Evolutionary conservation across 2,888 invertebrate genomes (phyloP).

Genomic region (Ectemnius continuus): DNA sequence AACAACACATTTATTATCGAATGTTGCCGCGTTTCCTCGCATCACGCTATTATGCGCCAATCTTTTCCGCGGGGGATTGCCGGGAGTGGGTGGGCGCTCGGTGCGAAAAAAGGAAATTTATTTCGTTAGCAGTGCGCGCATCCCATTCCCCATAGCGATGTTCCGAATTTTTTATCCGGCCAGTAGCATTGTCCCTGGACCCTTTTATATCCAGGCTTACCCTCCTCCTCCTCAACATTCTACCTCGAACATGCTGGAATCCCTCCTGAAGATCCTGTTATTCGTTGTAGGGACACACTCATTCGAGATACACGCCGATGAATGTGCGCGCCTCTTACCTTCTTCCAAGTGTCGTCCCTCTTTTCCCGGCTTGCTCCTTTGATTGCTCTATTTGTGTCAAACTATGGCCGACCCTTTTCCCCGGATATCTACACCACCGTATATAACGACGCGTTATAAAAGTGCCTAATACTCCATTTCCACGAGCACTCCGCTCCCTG

Average conservation of each 20-base stretch:
- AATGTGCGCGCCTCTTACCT: not conserved
- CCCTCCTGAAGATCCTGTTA: conserved; percentile 15
- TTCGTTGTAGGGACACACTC: conserved; percentile 7
- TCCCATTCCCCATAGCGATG: not conserved
- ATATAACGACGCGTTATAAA: too few species aligned
- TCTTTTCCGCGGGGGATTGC: not conserved
- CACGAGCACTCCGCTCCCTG: too few species aligned
- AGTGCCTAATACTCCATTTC: too few species aligned
- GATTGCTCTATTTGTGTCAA: conserved; percentile 6
- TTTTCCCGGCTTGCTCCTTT: conserved; percentile 12
- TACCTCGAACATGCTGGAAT: conserved; percentile 8
- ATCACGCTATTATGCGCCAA: not conserved
- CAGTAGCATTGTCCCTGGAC: not conserved
- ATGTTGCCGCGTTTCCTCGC: not conserved
- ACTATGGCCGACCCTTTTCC: conserved; percentile 2
- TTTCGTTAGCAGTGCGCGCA: not conserved
- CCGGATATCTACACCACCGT: too few species aligned
- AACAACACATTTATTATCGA: not conserved
- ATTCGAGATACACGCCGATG: conserved; percentile 14
- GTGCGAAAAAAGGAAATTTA: conserved; percentile 2
- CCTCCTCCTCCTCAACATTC: not conserved
- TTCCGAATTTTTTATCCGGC: not conserved
- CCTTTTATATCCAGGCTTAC: not conserved
- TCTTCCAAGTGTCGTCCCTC: conserved; percentile 1
- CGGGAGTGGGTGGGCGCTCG: not conserved